phyloP scores from a whole-genome alignment of 2,113 vertebrate genomes.

The Heterotis niloticus region DNA sequence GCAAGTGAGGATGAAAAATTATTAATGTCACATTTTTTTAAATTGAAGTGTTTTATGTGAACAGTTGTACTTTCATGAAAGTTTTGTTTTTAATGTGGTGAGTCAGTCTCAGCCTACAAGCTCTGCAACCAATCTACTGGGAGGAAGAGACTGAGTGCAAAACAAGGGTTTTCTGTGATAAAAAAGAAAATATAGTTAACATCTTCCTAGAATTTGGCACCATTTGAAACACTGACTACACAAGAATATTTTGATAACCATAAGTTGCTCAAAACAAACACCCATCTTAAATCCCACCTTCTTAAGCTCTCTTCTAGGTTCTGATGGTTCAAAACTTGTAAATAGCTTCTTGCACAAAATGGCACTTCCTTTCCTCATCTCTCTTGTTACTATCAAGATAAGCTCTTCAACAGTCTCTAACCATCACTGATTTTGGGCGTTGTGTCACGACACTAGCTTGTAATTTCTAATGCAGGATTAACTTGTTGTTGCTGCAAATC shows the following conservation, averaged over 20 bases:
- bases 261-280: background rate
- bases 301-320: background rate
- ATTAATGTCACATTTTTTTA: too few species aligned
- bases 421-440: background rate
- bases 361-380: background rate
- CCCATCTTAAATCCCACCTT: background rate
- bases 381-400: background rate
- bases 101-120: too few species aligned
- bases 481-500: too few species aligned
- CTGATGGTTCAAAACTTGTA: background rate
- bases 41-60: too few species aligned
- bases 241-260: background rate
- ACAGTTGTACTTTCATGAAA: too few species aligned
- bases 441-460: background rate
- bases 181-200: too few species aligned
- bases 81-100: too few species aligned
- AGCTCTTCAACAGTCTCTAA: background rate
- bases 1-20: too few species aligned
- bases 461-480: conserved; percentile 6
- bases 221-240: background rate
- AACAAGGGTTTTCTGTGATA: too few species aligned
- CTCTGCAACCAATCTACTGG: too few species aligned
- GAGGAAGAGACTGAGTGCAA: too few species aligned
- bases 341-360: background rate
- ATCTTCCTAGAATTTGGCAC: background rate